Percentiles rank a stretch among this genome's conserved stretches.
phyloP scores from a whole-genome alignment of 92 coral and sea anemone species.

The Plumapathes pennacea region DNA sequence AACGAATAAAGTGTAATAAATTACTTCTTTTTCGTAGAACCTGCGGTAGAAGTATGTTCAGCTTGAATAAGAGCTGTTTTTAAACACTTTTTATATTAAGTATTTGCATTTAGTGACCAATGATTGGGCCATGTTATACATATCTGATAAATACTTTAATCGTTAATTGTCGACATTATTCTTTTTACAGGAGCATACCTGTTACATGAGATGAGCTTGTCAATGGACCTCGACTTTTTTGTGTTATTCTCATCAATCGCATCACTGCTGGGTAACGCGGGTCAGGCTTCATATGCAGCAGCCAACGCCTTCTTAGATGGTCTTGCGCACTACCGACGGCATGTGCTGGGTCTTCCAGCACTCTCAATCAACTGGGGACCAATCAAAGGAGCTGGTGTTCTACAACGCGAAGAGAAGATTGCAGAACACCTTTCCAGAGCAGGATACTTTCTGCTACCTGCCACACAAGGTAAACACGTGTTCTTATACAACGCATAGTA shows the following conservation, averaged over 20 bases:
- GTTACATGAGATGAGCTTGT: slow-evolving; percentile 54
- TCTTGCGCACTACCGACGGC: slow-evolving; percentile 53
- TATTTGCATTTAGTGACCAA: neutral
- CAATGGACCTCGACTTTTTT: slow-evolving; percentile 67
- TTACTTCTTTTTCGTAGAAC: too few relatives aligned
- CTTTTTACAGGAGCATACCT: slow-evolving; percentile 28
- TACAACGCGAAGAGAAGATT: slow-evolving; percentile 34
- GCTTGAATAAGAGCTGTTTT: neutral
- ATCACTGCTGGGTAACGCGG: slow-evolving; percentile 56
- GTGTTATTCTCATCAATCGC: slow-evolving; percentile 68
- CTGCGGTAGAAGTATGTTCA: too few relatives aligned
- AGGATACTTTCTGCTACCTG: slow-evolving; percentile 38
- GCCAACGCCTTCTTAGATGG: slow-evolving; percentile 63
- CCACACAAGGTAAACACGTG: slow-evolving; percentile 43
- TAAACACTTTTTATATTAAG: neutral
- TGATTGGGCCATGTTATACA: neutral
- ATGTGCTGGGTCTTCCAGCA: slow-evolving; percentile 54
- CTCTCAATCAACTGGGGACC: slow-evolving; percentile 68
- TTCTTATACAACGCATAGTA: too few relatives aligned
- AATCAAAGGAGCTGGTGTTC: slow-evolving; percentile 55
- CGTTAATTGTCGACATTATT: neutral
- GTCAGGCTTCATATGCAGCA: slow-evolving; percentile 65
- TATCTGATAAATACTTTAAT: neutral
- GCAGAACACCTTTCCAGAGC: slow-evolving; percentile 34
- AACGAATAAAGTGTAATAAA: too few relatives aligned